phyloP scores from a whole-genome alignment of 2,888 invertebrate species.

The Drepana falcataria region DNA sequence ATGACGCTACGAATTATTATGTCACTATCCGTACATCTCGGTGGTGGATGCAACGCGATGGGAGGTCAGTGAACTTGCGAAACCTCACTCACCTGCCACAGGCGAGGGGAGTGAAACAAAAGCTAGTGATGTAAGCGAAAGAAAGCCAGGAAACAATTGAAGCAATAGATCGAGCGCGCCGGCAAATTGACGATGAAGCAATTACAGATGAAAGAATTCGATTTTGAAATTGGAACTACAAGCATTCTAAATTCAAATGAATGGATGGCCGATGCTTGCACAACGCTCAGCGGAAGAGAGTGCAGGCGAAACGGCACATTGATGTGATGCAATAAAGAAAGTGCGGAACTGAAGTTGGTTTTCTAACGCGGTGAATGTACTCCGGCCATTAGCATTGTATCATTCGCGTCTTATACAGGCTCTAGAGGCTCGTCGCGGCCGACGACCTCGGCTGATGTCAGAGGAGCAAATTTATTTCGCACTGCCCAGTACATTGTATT shows the following conservation, averaged over 20 bases:
- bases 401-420: conserved; percentile 47
- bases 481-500: conserved; percentile 35
- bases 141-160: conserved; percentile 54
- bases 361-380: conserved; percentile 76
- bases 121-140: conserved; percentile 49
- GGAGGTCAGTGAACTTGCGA: conserved; percentile 73
- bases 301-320: conserved; percentile 65
- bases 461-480: conserved; percentile 42
- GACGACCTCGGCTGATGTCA: conserved; percentile 66
- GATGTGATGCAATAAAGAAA: conserved; percentile 75
- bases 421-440: conserved; percentile 39
- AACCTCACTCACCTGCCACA: conserved; percentile 68
- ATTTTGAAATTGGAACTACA: conserved; percentile 48
- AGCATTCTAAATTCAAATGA: conserved; percentile 47
- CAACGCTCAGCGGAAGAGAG: conserved; percentile 70
- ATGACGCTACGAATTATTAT: conserved; percentile 57
- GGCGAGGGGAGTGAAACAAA: conserved; percentile 50
- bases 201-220: conserved; percentile 39
- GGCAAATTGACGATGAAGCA: conserved; percentile 26
- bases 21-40: conserved; percentile 59
- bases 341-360: conserved; percentile 76
- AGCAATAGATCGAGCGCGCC: conserved; percentile 27
- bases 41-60: conserved; percentile 50
- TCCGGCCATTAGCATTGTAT: conserved; percentile 67
- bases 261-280: conserved; percentile 52